phyloP scores from a whole-genome alignment of 2,113 vertebrate genomes.

The Cyanistes caeruleus region DNA sequence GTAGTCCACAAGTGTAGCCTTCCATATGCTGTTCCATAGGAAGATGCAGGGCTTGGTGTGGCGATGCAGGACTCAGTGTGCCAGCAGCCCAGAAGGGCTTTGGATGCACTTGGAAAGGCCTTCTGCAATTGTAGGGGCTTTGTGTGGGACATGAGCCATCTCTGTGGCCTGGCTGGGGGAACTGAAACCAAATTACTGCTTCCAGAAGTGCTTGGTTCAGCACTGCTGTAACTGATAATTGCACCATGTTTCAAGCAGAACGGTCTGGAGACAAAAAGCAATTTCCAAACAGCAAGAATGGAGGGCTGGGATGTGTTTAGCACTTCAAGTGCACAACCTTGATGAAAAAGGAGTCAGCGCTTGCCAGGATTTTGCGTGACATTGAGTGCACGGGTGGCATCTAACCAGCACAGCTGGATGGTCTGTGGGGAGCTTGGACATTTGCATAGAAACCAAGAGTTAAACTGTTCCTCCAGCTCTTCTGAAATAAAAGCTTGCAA shows the following conservation, averaged over 20 bases:
- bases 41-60: fast-evolving
- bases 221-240: neutral
- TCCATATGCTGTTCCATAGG: fast-evolving
- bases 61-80: fast-evolving
- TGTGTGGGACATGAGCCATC: fast-evolving
- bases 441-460: neutral
- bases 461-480: neutral
- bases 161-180: neutral
- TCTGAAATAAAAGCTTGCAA: neutral
- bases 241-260: neutral
- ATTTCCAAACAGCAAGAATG: fast-evolving
- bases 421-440: neutral
- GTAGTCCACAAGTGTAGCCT: neutral
- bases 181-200: neutral
- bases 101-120: fast-evolving
- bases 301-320: neutral
- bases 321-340: neutral
- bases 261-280: fast-evolving
- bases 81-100: neutral
- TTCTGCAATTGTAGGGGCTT: neutral
- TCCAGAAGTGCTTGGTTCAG: neutral
- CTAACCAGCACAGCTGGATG: fast-evolving
- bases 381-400: no score
- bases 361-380: neutral
- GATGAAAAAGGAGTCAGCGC: neutral